Base-by-base conservation (phyloP, 2,888 invertebrate genomes). In the Erannis defoliaria region DNA sequence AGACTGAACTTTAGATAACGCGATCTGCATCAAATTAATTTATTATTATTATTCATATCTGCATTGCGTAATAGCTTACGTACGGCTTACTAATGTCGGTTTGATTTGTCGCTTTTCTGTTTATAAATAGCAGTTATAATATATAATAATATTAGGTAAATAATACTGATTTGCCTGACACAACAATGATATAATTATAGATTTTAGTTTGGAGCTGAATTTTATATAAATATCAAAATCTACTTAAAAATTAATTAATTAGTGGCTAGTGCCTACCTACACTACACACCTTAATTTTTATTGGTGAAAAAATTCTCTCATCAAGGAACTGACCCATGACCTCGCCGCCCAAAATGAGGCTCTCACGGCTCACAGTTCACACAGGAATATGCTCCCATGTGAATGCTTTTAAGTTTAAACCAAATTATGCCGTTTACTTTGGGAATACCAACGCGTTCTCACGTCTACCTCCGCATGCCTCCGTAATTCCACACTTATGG, bases 311-410 rank as follows among this genome's bases (percentile, higher is more conserved):
- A 55, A 55, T 29, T 56, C 58, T 53, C 66, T 68, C 68, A 68
- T 66, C 58, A 67, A 64, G 62, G 64, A 61, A 38, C 37, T 62
- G 70, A 71, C 70, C 70, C 68, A 57, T 67, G 68, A 71, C 70
- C 70, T 62, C 51, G 12, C 33, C 42, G 55, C 61, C 63, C 60
- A 48, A 68, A 70, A 48, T 53, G 53, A 70, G 68, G 68, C 70
- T 70, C 70, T 68, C 71, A 67, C 71, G 71, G 66, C 53, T 35
- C 16, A 42, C 35, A 56, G 51, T 68, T 71, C 71, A 63, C 71
- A 71, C 71, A 71, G 66, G 68, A 71, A 67, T 63, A 31, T 31
- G 21, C 26, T 40, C 43, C 50, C 46, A 62, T 57, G 53, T 53
- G 55, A 62, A 62, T 55, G 63, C 55, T 59, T 58, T 58, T 53